phyloP scores from a whole-genome alignment of 2,888 invertebrate genomes.

The Agrochola macilenta region DNA sequence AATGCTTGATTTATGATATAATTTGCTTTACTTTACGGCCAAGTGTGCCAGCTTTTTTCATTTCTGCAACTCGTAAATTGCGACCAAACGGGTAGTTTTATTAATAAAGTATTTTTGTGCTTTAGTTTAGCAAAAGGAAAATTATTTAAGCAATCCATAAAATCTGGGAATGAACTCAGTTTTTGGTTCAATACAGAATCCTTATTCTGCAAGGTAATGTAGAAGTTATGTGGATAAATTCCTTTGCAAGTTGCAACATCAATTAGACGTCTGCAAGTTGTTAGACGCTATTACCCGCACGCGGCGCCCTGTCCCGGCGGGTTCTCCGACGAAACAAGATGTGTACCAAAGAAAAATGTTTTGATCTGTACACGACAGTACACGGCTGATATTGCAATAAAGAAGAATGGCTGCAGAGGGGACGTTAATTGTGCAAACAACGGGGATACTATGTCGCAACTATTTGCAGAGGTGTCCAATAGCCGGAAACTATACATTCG shows the following conservation, averaged over 20 bases:
- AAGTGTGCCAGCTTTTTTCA: slow-evolving; percentile 50
- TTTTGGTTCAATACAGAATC: slow-evolving; percentile 1
- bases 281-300: slow-evolving; percentile 58
- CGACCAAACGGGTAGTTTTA: slow-evolving; percentile 28
- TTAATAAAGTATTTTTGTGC: slow-evolving; percentile 16
- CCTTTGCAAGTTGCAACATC: slow-evolving; percentile 46
- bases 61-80: slow-evolving; percentile 53
- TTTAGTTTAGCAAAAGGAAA: slow-evolving; percentile 21
- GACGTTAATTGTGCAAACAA: slow-evolving; percentile 78
- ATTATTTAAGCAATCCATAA: neutral
- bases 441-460: slow-evolving; percentile 53
- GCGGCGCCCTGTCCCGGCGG: slow-evolving; percentile 24
- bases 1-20: slow-evolving; percentile 66
- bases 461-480: slow-evolving; percentile 63
- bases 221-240: slow-evolving; percentile 25
- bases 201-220: neutral
- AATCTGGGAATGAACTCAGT: neutral
- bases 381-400: slow-evolving; percentile 72
- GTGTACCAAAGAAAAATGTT: slow-evolving; percentile 60
- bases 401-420: slow-evolving; percentile 66
- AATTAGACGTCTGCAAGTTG: slow-evolving; percentile 50
- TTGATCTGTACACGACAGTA: slow-evolving; percentile 72
- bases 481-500: slow-evolving; percentile 41
- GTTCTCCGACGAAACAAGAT: slow-evolving; percentile 43
- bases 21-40: slow-evolving; percentile 55